Evolutionary conservation across 2,113 vertebrate species (phyloP).

Genomic region (Sclerurus mexicanus): DNA sequence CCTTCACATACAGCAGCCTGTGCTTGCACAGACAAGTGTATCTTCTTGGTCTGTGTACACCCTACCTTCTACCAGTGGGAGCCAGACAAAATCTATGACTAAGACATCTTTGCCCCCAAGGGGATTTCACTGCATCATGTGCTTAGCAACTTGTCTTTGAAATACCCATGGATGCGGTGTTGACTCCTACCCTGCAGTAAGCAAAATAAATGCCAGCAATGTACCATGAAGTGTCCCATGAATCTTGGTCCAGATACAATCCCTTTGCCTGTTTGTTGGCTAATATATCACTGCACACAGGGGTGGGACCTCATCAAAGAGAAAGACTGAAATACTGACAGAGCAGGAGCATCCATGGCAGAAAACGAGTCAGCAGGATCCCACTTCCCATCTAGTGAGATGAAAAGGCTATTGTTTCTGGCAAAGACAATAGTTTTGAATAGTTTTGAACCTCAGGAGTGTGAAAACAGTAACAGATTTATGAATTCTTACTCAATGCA

Average conservation of each 20-base stretch:
- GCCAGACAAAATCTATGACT: background rate
- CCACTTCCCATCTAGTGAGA: background rate
- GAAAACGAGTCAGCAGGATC: background rate
- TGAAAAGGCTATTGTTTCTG: constrained; percentile 9
- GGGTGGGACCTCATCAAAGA: background rate
- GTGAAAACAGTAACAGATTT: constrained; percentile 8
- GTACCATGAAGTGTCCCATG: background rate
- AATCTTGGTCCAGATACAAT: background rate
- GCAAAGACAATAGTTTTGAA: background rate
- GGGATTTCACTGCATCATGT: background rate
- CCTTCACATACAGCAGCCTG: background rate
- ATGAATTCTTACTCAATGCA: background rate
- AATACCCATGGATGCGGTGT: background rate
- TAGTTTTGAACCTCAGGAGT: background rate
- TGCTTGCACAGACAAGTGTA: background rate
- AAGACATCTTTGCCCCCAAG: rapidly evolving
- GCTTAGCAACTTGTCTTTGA: background rate
- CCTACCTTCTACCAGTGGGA: background rate
- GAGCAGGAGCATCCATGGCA: background rate
- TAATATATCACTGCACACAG: background rate
- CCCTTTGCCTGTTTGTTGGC: background rate
- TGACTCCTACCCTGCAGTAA: background rate
- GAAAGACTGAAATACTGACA: background rate
- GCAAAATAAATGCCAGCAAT: background rate
- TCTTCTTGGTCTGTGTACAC: background rate